Evolutionary conservation across 2,888 invertebrate species (phyloP).

Genomic region (Pecten maximus): DNA sequence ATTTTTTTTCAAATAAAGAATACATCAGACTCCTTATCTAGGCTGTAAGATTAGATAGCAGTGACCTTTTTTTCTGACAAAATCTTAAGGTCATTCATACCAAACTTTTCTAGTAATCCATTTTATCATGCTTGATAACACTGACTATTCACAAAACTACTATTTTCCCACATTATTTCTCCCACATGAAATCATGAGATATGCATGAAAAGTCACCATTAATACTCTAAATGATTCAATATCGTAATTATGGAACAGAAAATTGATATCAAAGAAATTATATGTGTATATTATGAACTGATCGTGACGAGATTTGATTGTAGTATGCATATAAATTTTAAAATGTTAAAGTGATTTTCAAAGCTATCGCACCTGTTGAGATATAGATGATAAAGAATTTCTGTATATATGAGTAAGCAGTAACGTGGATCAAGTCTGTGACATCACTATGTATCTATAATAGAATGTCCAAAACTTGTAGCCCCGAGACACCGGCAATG

Average conservation of each 20-base stretch:
- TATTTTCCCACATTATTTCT: conserved; percentile 1
- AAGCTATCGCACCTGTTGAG: not conserved
- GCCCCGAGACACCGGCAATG: not conserved
- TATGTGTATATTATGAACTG: not conserved
- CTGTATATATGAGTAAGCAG: not conserved
- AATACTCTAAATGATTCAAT: not conserved
- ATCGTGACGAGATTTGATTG: not conserved
- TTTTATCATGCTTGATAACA: not conserved
- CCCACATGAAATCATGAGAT: not conserved
- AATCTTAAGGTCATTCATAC: not conserved
- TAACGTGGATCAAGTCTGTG: not conserved
- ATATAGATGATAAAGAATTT: not conserved
- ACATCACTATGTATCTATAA: not conserved
- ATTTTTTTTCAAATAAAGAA: not conserved
- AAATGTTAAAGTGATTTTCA: not conserved
- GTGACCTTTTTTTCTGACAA: not conserved
- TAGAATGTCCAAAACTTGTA: not conserved
- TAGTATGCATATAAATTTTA: not conserved
- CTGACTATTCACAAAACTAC: not conserved
- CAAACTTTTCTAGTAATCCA: not conserved
- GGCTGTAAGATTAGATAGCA: not conserved
- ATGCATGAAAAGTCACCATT: not conserved
- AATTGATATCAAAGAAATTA: conserved; percentile 30
- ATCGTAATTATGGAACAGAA: not conserved
- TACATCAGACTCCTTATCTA: not conserved